Percentiles rank a stretch among this genome's conserved stretches.
These are phyloP conservation scores for Silurus asotus DNA, from an alignment of 2,113 vertebrate species.

Conservation along the genomic window DNA sequence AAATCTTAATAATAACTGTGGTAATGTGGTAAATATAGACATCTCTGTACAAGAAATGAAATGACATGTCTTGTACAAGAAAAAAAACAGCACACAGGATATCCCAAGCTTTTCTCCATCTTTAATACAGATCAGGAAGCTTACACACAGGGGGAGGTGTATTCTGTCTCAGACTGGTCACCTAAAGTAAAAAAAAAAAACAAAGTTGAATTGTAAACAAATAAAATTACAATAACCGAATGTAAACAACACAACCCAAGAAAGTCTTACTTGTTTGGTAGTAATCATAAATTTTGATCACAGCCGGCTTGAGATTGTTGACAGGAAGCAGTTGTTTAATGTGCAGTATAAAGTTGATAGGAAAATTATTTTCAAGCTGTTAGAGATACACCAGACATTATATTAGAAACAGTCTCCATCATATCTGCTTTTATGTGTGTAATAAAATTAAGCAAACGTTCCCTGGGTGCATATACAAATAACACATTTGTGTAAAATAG, in stretches of 20 bases:
- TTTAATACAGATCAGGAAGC: not conserved
- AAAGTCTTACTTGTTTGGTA: slow-evolving; percentile 81
- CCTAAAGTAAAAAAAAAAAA: slow-evolving; percentile 50
- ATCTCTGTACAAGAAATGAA: too few species aligned
- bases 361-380: slow-evolving; percentile 51
- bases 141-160: slow-evolving; percentile 57
- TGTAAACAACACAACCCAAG: not conserved
- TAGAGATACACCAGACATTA: slow-evolving; percentile 4
- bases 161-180: slow-evolving; percentile 64
- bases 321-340: slow-evolving; percentile 70
- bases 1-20: too few species aligned
- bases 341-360: slow-evolving; percentile 54
- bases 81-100: slow-evolving; percentile 1
- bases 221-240: not conserved
- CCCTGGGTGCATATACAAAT: not conserved
- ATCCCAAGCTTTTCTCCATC: not conserved
- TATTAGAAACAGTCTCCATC: not conserved
- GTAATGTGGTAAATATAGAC: too few species aligned
- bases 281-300: slow-evolving; percentile 80
- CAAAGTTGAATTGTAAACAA: not conserved
- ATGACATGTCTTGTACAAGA: not conserved
- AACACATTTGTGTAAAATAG: not conserved
- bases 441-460: not conserved
- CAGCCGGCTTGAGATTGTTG: slow-evolving; percentile 75
- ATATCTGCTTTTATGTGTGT: not conserved